phyloP scores from a whole-genome alignment of 2,113 vertebrate genomes.

The Notothenia rossii region DNA sequence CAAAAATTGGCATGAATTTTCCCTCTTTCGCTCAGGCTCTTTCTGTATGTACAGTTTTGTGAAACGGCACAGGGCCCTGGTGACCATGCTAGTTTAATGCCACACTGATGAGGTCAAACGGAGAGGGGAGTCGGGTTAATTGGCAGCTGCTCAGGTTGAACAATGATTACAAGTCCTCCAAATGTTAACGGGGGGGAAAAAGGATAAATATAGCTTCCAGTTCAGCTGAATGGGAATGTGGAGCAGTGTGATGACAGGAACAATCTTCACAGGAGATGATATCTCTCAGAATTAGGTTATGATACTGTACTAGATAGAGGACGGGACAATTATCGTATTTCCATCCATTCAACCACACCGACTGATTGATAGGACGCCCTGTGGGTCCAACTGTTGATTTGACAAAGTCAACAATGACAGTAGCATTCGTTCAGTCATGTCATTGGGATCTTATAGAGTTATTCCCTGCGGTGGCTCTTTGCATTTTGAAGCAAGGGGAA shows the following conservation, averaged over 20 bases:
- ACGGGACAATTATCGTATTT: slow-evolving; percentile 71
- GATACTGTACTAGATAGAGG: slow-evolving; percentile 68
- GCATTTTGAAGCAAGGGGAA: no score
- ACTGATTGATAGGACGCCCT: slow-evolving; percentile 63
- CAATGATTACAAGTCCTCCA: slow-evolving; percentile 81
- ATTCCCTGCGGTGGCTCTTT: background rate
- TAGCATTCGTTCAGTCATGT: slow-evolving; percentile 8
- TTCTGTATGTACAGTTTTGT: slow-evolving; percentile 37
- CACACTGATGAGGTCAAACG: slow-evolving; percentile 82
- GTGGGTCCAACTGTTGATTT: slow-evolving; percentile 33
- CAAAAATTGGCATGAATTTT: slow-evolving; percentile 18
- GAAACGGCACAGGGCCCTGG: slow-evolving; percentile 72
- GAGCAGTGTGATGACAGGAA: slow-evolving; percentile 56
- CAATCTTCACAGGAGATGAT: slow-evolving; percentile 73
- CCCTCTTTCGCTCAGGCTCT: slow-evolving; percentile 11
- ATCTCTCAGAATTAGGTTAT: slow-evolving; percentile 80
- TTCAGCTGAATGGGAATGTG: slow-evolving; percentile 62
- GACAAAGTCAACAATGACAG: slow-evolving; percentile 33
- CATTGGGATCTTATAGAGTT: background rate
- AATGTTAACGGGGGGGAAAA: slow-evolving; percentile 70
- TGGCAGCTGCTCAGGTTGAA: slow-evolving; percentile 82
- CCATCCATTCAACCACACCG: slow-evolving; percentile 44
- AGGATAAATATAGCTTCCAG: slow-evolving; percentile 79
- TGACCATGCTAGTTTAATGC: slow-evolving; percentile 73
- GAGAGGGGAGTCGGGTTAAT: slow-evolving; percentile 81